phyloP scores from a whole-genome alignment of 1,140 invertebrate genomes.

The Maniola jurtina region DNA sequence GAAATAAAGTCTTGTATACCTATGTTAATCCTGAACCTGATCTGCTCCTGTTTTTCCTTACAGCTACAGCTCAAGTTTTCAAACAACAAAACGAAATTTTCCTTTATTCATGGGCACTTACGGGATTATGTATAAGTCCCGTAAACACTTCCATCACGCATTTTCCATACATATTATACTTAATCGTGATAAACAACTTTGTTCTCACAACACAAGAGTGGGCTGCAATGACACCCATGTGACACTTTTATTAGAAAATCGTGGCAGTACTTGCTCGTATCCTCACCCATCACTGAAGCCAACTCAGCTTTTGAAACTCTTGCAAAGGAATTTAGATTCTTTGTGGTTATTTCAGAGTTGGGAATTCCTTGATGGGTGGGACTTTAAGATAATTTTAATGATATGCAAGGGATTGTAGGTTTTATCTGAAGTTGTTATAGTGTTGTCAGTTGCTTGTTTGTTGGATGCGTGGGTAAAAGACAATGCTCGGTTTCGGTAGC shows the following conservation, averaged over 20 bases:
- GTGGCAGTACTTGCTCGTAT: slow-evolving; percentile 39
- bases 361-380: background rate
- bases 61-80: too few relatives aligned
- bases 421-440: slow-evolving; percentile 12
- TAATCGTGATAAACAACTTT: slow-evolving; percentile 15
- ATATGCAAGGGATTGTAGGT: slow-evolving; percentile 3
- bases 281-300: slow-evolving; percentile 36
- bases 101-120: too few relatives aligned
- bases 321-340: background rate
- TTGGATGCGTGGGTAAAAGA: slow-evolving; percentile 25
- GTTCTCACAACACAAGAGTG: slow-evolving; percentile 44
- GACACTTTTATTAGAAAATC: slow-evolving; percentile 64
- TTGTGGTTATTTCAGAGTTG: background rate
- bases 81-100: too few relatives aligned
- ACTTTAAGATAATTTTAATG: background rate
- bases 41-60: too few relatives aligned
- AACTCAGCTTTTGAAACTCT: background rate
- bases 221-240: slow-evolving; percentile 46
- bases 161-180: background rate
- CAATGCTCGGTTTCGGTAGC: slow-evolving; percentile 51
- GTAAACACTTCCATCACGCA: background rate
- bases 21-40: too few relatives aligned
- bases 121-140: background rate
- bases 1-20: too few relatives aligned
- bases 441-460: slow-evolving; percentile 24